These are phyloP conservation scores for Drosophila paramelanica DNA, from an alignment of 2,888 invertebrate genomes.

Conservation along the genomic window DNA sequence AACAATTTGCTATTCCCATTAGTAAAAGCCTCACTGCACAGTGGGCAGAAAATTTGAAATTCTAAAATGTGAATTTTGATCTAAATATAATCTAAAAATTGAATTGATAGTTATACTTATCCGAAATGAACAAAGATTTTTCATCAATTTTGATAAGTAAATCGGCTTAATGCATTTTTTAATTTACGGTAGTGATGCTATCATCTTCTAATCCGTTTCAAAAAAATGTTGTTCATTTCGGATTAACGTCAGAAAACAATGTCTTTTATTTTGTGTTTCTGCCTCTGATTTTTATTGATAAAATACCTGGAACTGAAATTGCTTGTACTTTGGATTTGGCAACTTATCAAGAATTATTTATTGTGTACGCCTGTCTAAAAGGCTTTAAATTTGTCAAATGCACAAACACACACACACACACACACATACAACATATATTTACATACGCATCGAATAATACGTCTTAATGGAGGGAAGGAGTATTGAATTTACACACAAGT, in stretches of 20 bases:
- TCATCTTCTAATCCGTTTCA: no score
- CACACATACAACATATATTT: background rate
- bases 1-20: constrained; percentile 36
- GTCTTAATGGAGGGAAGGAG: background rate
- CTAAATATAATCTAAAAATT: no score
- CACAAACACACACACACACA: no score
- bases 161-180: no score
- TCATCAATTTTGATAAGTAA: no score
- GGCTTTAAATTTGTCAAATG: background rate
- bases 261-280: no score
- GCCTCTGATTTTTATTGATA: background rate
- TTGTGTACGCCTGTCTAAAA: background rate
- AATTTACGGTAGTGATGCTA: no score
- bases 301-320: background rate
- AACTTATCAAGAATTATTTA: background rate
- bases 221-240: no score
- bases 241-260: background rate
- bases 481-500: constrained; percentile 3
- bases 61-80: no score
- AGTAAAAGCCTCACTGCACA: constrained; percentile 7
- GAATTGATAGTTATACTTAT: no score
- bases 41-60: background rate
- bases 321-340: background rate
- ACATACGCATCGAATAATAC: background rate
- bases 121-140: no score